A percentile compares a stretch with the other conserved stretches of the same genome.
Evolutionary conservation across 2,797 vertebrate genomes (phyloP).

Genomic region (Pygocentrus nattereri): DNA sequence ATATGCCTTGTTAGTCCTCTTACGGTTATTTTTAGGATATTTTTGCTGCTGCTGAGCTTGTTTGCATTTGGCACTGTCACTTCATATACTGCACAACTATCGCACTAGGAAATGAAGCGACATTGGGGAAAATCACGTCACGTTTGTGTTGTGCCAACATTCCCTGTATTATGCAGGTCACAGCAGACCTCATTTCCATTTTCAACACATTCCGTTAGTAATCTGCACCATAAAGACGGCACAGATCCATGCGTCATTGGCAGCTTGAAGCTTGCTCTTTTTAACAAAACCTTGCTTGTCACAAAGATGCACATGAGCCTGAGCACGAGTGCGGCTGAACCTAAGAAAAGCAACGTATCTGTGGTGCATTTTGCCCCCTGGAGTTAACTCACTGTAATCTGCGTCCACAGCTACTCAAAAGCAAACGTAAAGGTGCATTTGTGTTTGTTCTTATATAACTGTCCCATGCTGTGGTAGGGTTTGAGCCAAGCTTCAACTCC

Average conservation of each 20-base stretch:
- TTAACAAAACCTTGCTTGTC: slow-evolving; percentile 4
- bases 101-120: slow-evolving; percentile 29
- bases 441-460: not conserved
- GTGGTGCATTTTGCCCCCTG: not conserved
- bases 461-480: too few species aligned
- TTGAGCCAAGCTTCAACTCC: not conserved
- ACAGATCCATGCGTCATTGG: not conserved
- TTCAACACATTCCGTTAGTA: slow-evolving; percentile 27
- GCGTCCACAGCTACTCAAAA: not conserved
- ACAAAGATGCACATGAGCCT: slow-evolving; percentile 13
- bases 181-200: slow-evolving; percentile 51
- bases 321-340: not conserved
- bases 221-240: slow-evolving; percentile 29
- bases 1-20: not conserved
- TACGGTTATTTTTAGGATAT: slow-evolving; percentile 10
- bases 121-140: not conserved
- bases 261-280: not conserved
- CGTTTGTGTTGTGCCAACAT: slow-evolving; percentile 17
- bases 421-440: not conserved
- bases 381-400: not conserved
- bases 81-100: slow-evolving; percentile 3
- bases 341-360: not conserved
- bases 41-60: slow-evolving; percentile 13
- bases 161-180: slow-evolving; percentile 37
- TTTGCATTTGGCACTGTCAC: slow-evolving; percentile 20